Conservation (phyloP, 2,888 invertebrate species). For the Erebia epiphron region DNA sequence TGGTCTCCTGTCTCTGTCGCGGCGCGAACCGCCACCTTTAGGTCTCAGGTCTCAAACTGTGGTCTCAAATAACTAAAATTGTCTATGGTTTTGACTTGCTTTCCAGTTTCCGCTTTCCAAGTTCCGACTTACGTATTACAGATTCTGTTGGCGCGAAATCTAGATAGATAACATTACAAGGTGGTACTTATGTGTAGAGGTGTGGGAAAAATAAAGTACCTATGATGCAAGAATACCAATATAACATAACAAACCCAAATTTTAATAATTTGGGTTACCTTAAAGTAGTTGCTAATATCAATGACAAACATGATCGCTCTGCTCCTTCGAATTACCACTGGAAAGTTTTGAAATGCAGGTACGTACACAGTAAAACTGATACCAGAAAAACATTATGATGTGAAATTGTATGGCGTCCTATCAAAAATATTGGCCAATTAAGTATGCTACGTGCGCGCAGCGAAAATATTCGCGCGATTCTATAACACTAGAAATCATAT, state of each 20-base stretch:
- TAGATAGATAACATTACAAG: background rate
- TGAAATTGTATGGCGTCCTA: too few relatives aligned
- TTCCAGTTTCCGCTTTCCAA: background rate
- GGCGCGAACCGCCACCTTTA: too few relatives aligned
- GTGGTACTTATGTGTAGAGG: too few relatives aligned
- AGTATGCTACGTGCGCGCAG: too few relatives aligned
- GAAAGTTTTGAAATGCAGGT: constrained; percentile 79
- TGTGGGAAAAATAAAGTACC: constrained; percentile 22
- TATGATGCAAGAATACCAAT: constrained; percentile 38
- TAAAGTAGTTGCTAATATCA: constrained; percentile 61
- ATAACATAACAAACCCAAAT: constrained; percentile 69
- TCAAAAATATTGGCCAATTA: too few relatives aligned
- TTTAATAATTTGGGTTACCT: constrained; percentile 61
- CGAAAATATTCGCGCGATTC: too few relatives aligned
- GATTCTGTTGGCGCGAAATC: background rate
- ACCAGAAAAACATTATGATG: background rate
- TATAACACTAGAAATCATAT: too few relatives aligned
- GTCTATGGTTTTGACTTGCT: background rate
- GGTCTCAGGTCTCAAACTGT: too few relatives aligned
- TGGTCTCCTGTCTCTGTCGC: too few relatives aligned
- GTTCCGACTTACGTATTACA: too few relatives aligned
- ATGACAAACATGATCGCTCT: constrained; percentile 74
- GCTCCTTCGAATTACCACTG: constrained; percentile 75
- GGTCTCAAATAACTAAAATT: background rate
- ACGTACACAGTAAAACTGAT: background rate